Percentiles rank a stretch among this genome's conserved stretches.
Conservation (phyloP, 53 echinoderm and acorn worm species). For the Hippasteria phrygiana region DNA sequence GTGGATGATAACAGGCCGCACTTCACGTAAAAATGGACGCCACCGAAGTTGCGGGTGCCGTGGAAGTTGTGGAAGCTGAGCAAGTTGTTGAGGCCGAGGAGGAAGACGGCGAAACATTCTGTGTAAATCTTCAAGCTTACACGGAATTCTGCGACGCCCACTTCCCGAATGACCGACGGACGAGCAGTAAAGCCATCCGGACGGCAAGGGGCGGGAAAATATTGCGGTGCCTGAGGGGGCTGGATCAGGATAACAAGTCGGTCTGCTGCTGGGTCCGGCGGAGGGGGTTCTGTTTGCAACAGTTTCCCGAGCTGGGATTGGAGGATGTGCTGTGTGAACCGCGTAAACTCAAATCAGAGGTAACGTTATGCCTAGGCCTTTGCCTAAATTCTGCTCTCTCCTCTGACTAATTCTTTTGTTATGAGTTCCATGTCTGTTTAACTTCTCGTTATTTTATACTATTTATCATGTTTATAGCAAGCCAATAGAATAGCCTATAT, state of each 20-base stretch:
- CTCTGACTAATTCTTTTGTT: too few relatives aligned
- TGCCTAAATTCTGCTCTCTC: too few relatives aligned
- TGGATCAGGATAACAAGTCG: background rate
- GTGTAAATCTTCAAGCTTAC: background rate
- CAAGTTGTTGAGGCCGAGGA: background rate
- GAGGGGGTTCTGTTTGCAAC: background rate
- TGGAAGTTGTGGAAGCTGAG: background rate
- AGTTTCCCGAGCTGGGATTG: background rate
- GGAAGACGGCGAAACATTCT: background rate
- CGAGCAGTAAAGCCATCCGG: background rate
- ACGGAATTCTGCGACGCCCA: background rate
- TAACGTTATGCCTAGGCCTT: background rate
- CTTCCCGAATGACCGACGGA: background rate
- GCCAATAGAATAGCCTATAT: too few relatives aligned
- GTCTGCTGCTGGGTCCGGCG: background rate
- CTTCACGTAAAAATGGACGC: too few relatives aligned
- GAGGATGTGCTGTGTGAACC: background rate
- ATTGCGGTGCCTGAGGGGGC: background rate
- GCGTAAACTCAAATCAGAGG: background rate
- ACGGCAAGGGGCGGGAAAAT: background rate
- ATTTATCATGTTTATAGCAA: too few relatives aligned
- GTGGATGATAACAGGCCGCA: too few relatives aligned
- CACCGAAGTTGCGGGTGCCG: too few relatives aligned
- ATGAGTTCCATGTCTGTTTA: too few relatives aligned
- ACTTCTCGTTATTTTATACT: too few relatives aligned